Evolutionary conservation across 2,797 vertebrate species (phyloP), one percentile per base, ranked within the genome.

Genomic region (Aplochiton taeniatus): DNA sequence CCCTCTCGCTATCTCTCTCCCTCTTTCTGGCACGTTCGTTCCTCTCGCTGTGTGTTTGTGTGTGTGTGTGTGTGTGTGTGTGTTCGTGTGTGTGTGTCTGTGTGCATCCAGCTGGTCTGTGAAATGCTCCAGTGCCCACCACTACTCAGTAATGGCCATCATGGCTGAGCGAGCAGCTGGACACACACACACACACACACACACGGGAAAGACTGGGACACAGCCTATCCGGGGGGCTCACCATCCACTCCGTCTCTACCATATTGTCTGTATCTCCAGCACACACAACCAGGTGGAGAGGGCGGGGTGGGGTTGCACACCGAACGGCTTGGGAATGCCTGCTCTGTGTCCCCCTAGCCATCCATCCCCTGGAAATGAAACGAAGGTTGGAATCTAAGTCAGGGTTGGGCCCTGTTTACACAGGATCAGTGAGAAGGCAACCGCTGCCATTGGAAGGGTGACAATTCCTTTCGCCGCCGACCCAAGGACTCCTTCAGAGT

Each of bases 91-190:
- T n/a, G 58, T 10, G 17, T 11, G 18, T 78, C 75, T 55, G 61
- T 76, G 69, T 12, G n/a, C 51, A 80, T 86, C 82, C 87, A 90
- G 88, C 88, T 86, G 85, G 89, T 87, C 80, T 76, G 85, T 86
- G 87, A 88, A 87, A 88, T 74, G 84, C 83, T 88, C 86, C 74
- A 80, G 75, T 85, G 84, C 87, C 77, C 72, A 73, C 83, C 82
- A 64, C 82, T 79, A 78, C 77, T 86, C 83, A 69, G 80, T 87
- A 85, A 89, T 81, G 81, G 78, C 75, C 70, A 46, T 73, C 51
- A 74, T 69, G 75, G 82, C 85, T 81, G 80, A 83, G 72, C 83
- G 78, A 85, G 77, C 83, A 89, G 83, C 88, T 89, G 87, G 85
- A 85, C 77, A 79, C 61, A 59, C 64, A 68, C 60, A 66, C 68